Conservation (phyloP, 1,140 invertebrate species). For the Tetragnatha versicolor region DNA sequence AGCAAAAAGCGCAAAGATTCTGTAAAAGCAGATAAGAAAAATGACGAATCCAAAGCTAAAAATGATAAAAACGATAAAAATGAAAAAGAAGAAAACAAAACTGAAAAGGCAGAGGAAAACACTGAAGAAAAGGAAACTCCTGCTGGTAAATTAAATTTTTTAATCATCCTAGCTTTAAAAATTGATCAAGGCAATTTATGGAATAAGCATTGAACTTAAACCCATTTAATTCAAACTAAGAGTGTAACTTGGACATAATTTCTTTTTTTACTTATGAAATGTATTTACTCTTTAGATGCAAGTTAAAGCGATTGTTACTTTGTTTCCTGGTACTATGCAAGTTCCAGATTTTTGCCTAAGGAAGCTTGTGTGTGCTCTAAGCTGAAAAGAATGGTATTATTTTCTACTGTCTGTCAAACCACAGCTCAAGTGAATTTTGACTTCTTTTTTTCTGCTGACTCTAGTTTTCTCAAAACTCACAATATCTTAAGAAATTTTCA, state of each 20-base stretch:
- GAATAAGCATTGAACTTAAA: neutral
- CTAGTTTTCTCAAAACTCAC: conserved; percentile 34
- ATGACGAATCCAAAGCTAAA: conserved; percentile 44
- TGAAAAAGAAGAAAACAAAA: conserved; percentile 55
- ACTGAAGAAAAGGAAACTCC: conserved; percentile 39
- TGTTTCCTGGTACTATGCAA: neutral
- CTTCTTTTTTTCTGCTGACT: conserved; percentile 33
- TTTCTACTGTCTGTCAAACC: conserved; percentile 40
- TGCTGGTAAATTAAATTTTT: conserved; percentile 20
- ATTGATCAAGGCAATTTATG: neutral
- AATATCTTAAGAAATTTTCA: conserved; percentile 7
- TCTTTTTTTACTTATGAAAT: neutral
- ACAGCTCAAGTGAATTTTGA: conserved; percentile 50
- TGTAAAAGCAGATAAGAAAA: conserved; percentile 49
- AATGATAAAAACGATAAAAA: conserved; percentile 35
- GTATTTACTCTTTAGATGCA: conserved; percentile 29
- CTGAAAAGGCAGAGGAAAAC: conserved; percentile 47
- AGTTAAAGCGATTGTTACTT: conserved; percentile 13
- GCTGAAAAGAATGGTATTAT: conserved; percentile 40
- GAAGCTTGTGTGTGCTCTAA: conserved; percentile 40
- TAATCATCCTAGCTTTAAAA: neutral
- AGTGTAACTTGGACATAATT: neutral
- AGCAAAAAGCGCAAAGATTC: conserved; percentile 48
- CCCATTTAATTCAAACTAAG: neutral
- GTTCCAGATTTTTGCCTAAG: conserved; percentile 2